A percentile compares a stretch with the other conserved stretches of the same genome.
phyloP scores from a whole-genome alignment of 2,888 invertebrate genomes.

The Limenitis arthemis region DNA sequence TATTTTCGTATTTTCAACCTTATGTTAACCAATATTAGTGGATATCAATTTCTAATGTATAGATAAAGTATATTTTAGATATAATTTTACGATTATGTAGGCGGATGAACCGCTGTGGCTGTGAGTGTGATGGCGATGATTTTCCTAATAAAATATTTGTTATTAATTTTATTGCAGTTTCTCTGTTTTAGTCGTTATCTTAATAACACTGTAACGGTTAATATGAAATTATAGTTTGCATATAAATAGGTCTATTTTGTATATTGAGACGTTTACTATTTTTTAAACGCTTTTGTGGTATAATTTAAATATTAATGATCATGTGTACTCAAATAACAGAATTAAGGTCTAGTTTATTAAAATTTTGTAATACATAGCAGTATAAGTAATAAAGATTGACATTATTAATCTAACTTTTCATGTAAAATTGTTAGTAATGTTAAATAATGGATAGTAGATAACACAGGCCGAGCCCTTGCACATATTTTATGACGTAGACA shows the following conservation, averaged over 20 bases:
- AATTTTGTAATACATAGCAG: too few species aligned
- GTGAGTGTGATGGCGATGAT: conserved; percentile 17
- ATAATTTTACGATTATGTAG: conserved; percentile 12
- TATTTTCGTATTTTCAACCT: background rate
- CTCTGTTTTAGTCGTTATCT: conserved; percentile 13
- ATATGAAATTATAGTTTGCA: background rate
- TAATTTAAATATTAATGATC: too few species aligned
- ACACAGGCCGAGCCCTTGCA: background rate
- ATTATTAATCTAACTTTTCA: background rate
- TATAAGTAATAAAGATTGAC: too few species aligned
- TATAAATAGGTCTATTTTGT: conserved; percentile 6
- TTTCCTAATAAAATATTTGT: conserved; percentile 15
- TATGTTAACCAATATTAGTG: background rate
- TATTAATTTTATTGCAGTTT: conserved; percentile 17
- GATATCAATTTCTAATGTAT: background rate
- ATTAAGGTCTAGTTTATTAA: too few species aligned
- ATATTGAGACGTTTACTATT: background rate
- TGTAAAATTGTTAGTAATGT: conserved; percentile 7
- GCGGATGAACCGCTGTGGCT: conserved; percentile 18
- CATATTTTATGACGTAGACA: too few species aligned
- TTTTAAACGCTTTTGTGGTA: background rate
- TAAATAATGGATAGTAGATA: conserved; percentile 1
- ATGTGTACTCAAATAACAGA: too few species aligned
- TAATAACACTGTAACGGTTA: conserved; percentile 13
- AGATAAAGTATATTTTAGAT: background rate